A percentile compares a stretch with the other conserved stretches of the same genome.
These are phyloP conservation scores for Hemaris fuciformis DNA, from an alignment of 2,888 invertebrate genomes.

Conservation along the genomic window DNA sequence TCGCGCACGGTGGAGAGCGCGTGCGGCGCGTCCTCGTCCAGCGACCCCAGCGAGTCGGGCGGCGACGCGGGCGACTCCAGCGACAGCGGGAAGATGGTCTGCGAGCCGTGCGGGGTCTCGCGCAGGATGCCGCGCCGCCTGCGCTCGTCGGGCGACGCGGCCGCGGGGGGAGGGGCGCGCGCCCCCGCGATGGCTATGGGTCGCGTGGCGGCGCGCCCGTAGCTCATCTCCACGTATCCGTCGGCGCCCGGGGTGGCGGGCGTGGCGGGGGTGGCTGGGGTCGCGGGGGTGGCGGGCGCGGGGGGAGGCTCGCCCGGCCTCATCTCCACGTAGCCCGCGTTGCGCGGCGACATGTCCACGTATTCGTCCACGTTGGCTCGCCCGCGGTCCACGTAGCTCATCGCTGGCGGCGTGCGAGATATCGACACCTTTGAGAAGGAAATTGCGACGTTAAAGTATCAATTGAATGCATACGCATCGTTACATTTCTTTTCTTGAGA, in stretches of 20 bases:
- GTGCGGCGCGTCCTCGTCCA: conserved; percentile 45
- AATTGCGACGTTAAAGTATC: not conserved
- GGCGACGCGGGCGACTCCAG: conserved; percentile 85
- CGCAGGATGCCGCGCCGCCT: conserved; percentile 25
- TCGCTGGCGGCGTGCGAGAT: conserved; percentile 53
- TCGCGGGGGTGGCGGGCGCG: conserved; percentile 24
- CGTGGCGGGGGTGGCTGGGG: conserved; percentile 21
- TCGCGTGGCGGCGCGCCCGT: conserved; percentile 78
- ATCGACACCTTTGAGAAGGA: conserved; percentile 38
- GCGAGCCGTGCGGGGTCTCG: conserved; percentile 82
- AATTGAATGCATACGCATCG: not conserved
- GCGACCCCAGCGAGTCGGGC: conserved; percentile 65
- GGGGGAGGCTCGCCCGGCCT: conserved; percentile 52
- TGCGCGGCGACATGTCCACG: conserved; percentile 74
- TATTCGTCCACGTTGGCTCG: conserved; percentile 62
- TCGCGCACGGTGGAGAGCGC: conserved; percentile 59
- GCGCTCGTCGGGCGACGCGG: conserved; percentile 44
- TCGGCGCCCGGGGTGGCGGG: conserved; percentile 34
- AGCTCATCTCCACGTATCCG: conserved; percentile 79
- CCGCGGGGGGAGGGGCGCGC: conserved; percentile 34
- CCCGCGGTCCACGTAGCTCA: conserved; percentile 42
- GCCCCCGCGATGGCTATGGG: conserved; percentile 83
- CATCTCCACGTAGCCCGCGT: conserved; percentile 84
- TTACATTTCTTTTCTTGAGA: not conserved
- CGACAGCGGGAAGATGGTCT: conserved; percentile 86